Base-by-base conservation (phyloP, 1,140 invertebrate genomes). In the Heliconius eleuchia region DNA sequence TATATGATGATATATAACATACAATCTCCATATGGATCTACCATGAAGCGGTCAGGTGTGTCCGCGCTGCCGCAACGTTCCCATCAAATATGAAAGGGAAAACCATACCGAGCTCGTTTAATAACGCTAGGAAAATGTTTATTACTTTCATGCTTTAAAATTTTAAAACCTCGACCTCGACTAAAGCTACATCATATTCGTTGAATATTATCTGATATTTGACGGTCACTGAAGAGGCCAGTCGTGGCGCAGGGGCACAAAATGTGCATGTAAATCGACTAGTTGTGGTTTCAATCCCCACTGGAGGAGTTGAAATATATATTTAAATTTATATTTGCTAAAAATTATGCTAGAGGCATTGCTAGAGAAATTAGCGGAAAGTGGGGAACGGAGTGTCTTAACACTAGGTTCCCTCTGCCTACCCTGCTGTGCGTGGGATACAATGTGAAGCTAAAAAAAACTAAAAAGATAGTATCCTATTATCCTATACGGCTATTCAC, bases 91-190 rank as follows among this genome's bases (percentile, higher is more conserved):
- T 78, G 76, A 74, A 79, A 74, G 70, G 73, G 73, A 79, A 57
- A 70, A 70, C 60, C 77, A 46, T 60, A 23, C 39, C 77, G 55
- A 3, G 57, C 18, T 27, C 19, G 77, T 79, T 79, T 79, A 79
- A 74, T 79, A 79, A 79, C 73, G 77, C 77, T 79, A 79, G 73
- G 57, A 79, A 79, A 79, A 74, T 78, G 77, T 79, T 79, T 73
- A 79, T 79, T 74, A 73, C 77, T 74, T 79, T 78, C 74, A 52
- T 70, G 34, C 66, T 76, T 76, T 76, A 76, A 76, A 30, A 76
- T 57, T 74, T 74, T 74, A 74, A 57, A 74, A 57, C 57, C 52
- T 37, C 73, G 42, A 57, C 73, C 50, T 57, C 34, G 39, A 46
- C 11, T 1, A 46, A 13, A 46, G 23, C 57, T 42, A n/a, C 9